Base-by-base conservation (phyloP, 2,797 vertebrate species). In the Darevskia mixta region DNA sequence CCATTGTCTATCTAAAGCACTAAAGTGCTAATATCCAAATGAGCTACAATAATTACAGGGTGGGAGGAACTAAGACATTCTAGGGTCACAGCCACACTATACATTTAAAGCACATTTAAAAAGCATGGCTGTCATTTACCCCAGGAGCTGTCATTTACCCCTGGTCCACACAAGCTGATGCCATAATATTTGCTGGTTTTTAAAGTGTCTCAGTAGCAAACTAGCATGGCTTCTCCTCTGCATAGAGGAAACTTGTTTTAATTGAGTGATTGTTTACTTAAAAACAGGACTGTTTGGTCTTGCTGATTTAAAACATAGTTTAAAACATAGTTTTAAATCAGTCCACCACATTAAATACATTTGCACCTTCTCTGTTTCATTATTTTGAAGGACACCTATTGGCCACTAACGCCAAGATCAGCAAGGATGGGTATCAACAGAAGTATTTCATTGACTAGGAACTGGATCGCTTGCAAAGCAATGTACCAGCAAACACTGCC, bases 401-500 rank as follows among this genome's bases (percentile, higher is more conserved):
- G 20, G 27, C 55, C 75, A 86, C 49, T 75, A 72, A 0, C 77
- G 35, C 77, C 3, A 13, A 84, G 85, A 85, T 4, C 66, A 66
- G 25, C 0, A 7, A 49, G 87, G 66, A 55, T 67, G 73, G 84
- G 41, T 75, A 91, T 80, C 61, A 89, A 38, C 72, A 77, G 85
- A 67, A 92, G 92, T 91, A 69, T 20, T 61, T 82, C 61, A 85
- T 0, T 3, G 83, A 64, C 41, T 87, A 89, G 88, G 67, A 88
- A 90, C 73, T 79, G 83, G 82, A 0, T 4, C 73, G 87, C 75
- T 81, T 79, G 77, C 86, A 0, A 0, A 8, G 49, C 82, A 87
- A 67, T 49, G n/a, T 86, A 79, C 25, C 49, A 85, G 43, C 41
- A 81, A 45, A 87, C 79, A 90, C 71, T 29, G 35, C 35, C 35